phyloP scores from a whole-genome alignment of 2,797 vertebrate genomes.

The Eupleurogrammus muticus region DNA sequence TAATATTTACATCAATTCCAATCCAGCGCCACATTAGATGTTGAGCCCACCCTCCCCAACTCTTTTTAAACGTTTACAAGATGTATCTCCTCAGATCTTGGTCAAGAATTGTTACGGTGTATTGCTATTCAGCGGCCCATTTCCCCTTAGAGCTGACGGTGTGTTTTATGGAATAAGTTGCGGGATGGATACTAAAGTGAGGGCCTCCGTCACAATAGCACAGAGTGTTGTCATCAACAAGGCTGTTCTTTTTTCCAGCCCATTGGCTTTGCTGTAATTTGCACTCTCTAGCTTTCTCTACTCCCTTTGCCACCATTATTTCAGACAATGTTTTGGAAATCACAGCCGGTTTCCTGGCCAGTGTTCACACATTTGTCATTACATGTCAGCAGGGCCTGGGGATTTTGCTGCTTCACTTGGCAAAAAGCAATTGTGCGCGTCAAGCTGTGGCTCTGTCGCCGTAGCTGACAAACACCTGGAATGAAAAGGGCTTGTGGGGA shows the following conservation, averaged over 20 bases:
- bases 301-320: constrained; percentile 58
- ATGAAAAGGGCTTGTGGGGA: constrained; percentile 44
- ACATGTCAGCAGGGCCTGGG: constrained; percentile 56
- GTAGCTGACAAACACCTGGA: constrained; percentile 60
- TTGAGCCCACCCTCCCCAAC: background rate
- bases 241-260: constrained; percentile 65
- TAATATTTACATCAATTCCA: constrained; percentile 58
- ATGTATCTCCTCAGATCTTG: constrained; percentile 28
- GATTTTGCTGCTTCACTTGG: constrained; percentile 67
- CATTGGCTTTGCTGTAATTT: constrained; percentile 75
- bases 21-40: constrained; percentile 33
- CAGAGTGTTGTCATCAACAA: constrained; percentile 70
- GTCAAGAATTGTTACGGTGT: constrained; percentile 49
- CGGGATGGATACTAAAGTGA: constrained; percentile 62
- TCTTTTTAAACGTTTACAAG: constrained; percentile 40
- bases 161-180: constrained; percentile 68
- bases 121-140: constrained; percentile 52
- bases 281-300: constrained; percentile 40
- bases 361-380: constrained; percentile 73
- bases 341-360: constrained; percentile 54
- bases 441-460: constrained; percentile 36
- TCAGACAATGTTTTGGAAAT: constrained; percentile 73
- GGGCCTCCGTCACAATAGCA: constrained; percentile 63
- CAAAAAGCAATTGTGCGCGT: constrained; percentile 66
- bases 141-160: constrained; percentile 49